These are phyloP conservation scores for Melierax canorus DNA, from an alignment of 2,113 vertebrate genomes.

Conservation along the genomic window DNA sequence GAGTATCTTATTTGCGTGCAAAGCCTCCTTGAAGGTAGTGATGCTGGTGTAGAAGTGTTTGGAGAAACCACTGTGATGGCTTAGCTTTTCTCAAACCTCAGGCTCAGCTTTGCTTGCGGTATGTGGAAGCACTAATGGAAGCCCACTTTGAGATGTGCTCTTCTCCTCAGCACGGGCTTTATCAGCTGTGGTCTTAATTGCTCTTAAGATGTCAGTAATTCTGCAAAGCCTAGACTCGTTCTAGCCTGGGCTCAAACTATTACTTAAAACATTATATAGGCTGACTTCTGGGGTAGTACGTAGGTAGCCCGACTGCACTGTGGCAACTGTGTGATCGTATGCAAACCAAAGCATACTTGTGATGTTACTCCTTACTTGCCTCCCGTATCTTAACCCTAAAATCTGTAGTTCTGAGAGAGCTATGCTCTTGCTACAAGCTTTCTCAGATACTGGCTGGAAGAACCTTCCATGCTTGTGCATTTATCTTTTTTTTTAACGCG, in stretches of 20 bases:
- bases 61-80: not conserved
- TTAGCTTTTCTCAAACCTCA: not conserved
- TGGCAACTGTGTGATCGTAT: fast-evolving
- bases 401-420: not conserved
- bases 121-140: not conserved
- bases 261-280: not conserved
- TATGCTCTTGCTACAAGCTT: not conserved
- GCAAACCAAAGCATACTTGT: fast-evolving
- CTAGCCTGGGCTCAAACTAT: not conserved
- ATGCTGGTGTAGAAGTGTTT: not conserved
- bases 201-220: not conserved
- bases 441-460: not conserved
- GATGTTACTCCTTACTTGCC: not conserved
- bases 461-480: not conserved
- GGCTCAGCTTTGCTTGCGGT: not conserved
- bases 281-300: not conserved
- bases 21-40: not conserved
- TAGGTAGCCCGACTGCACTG: not conserved
- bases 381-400: not conserved
- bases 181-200: not conserved
- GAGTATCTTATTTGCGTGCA: not conserved
- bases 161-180: not conserved
- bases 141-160: not conserved
- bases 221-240: not conserved
- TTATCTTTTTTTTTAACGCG: not conserved